Conservation (phyloP, 2,888 invertebrate genomes). For the Steinernema hermaphroditum region DNA sequence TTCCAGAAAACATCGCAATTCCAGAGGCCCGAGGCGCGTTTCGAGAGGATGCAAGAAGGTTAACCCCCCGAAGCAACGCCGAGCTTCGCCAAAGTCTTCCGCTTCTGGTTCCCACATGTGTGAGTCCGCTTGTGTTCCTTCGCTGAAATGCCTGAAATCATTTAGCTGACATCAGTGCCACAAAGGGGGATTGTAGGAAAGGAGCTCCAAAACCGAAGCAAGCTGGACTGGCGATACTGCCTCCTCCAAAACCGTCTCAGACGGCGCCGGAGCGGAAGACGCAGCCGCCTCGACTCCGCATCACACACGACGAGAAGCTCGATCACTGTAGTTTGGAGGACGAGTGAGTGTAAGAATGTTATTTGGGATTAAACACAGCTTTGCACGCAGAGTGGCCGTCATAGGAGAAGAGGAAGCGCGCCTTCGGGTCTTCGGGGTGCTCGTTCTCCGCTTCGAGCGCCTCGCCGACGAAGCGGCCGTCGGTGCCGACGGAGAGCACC, state of each 20-base stretch:
- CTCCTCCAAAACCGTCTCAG: constrained; percentile 2
- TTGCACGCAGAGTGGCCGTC: not conserved
- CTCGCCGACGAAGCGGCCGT: not conserved
- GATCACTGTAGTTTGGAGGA: constrained; percentile 6
- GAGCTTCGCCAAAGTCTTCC: not conserved
- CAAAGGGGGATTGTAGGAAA: too few relatives aligned
- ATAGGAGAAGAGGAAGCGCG: not conserved
- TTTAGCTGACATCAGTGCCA: too few relatives aligned
- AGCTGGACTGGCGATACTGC: too few relatives aligned
- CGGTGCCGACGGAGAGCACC: not conserved
- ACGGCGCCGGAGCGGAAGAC: not conserved
- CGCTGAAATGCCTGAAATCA: too few relatives aligned
- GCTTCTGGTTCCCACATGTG: not conserved
- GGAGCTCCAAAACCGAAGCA: too few relatives aligned
- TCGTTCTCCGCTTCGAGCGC: not conserved
- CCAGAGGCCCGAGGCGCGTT: too few relatives aligned
- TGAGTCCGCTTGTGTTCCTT: not conserved
- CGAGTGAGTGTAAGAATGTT: not conserved
- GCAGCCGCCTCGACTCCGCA: not conserved
- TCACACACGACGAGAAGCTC: not conserved
- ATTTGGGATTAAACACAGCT: not conserved
- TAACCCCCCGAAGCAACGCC: not conserved
- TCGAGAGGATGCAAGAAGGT: not conserved
- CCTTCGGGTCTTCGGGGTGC: not conserved
- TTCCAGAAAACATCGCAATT: not conserved